A percentile compares a stretch with the other conserved stretches of the same genome.
These are phyloP conservation scores for Drosophila kurseongensis DNA, from an alignment of 1,140 invertebrate species.

Conservation along the genomic window DNA sequence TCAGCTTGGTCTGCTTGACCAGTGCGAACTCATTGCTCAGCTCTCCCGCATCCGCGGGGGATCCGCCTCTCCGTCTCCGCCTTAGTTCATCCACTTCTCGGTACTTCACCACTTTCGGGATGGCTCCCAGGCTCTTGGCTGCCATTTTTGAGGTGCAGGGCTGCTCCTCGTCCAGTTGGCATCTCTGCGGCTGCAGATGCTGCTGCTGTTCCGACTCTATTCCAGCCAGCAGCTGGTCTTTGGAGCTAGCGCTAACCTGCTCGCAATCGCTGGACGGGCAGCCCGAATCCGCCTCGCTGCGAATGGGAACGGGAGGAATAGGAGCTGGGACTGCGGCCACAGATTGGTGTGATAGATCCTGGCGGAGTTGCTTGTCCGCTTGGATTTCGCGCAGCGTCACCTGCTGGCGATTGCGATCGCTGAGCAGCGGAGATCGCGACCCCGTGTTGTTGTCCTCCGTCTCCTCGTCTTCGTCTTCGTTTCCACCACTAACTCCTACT, in stretches of 20 bases:
- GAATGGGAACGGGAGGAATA: slow-evolving; percentile 37
- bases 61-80: slow-evolving; percentile 33
- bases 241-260: slow-evolving; percentile 87
- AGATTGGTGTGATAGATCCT: slow-evolving; percentile 52
- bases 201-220: slow-evolving; percentile 83
- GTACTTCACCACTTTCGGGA: slow-evolving; percentile 87
- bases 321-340: slow-evolving; percentile 5
- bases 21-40: slow-evolving; percentile 47
- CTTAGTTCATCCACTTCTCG: slow-evolving; percentile 75
- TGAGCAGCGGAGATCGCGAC: slow-evolving; percentile 86
- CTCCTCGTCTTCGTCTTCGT: slow-evolving; percentile 80
- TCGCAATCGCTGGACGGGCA: slow-evolving; percentile 84
- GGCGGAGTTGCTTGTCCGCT: slow-evolving; percentile 65
- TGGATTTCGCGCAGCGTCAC: slow-evolving; percentile 49
- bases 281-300: slow-evolving; percentile 78
- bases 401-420: slow-evolving; percentile 68
- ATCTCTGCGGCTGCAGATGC: slow-evolving; percentile 76
- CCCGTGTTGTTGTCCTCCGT: slow-evolving; percentile 87
- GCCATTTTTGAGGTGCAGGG: slow-evolving; percentile 62
- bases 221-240: slow-evolving; percentile 87
- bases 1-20: slow-evolving; percentile 53
- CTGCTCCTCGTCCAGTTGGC: slow-evolving; percentile 56
- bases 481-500: neutral
- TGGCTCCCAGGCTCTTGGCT: slow-evolving; percentile 88
- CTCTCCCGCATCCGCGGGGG: slow-evolving; percentile 1